Conservation (phyloP, 2,113 vertebrate species). For the Cygnus atratus region DNA sequence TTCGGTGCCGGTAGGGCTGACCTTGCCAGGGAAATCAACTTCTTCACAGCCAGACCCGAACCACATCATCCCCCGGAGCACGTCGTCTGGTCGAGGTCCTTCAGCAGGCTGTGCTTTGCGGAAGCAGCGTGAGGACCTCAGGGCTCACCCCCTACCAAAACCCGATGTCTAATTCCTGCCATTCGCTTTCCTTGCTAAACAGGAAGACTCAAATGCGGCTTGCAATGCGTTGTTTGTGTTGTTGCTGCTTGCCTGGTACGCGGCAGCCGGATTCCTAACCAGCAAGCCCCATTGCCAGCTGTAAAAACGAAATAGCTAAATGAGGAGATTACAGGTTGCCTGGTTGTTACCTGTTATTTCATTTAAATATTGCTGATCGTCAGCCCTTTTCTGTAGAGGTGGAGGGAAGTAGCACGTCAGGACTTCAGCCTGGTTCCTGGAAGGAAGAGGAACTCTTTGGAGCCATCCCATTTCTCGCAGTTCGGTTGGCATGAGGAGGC, state of each 20-base stretch:
- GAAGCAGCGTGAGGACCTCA: rapidly evolving
- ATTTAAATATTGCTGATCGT: neutral
- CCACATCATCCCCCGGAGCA: too few relatives aligned
- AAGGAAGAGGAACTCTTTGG: neutral
- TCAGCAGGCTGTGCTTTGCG: neutral
- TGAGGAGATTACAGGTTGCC: neutral
- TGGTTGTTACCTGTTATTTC: neutral
- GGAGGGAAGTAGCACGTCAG: neutral
- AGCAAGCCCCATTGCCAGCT: neutral
- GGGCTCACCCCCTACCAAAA: neutral
- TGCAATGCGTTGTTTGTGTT: rapidly evolving
- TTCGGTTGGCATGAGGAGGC: neutral
- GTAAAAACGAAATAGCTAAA: neutral
- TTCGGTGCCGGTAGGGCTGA: neutral
- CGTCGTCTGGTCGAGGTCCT: neutral
- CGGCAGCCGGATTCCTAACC: neutral
- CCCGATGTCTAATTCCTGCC: rapidly evolving
- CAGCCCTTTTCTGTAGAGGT: neutral
- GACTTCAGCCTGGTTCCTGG: neutral
- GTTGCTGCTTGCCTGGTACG: neutral
- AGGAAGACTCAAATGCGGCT: neutral
- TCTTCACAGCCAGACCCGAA: neutral
- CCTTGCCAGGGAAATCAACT: neutral
- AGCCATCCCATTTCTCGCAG: too few relatives aligned
- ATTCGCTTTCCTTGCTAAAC: rapidly evolving